Evolutionary conservation across 2,113 vertebrate species (phyloP).

Genomic region (Grammomys dolichurus): DNA sequence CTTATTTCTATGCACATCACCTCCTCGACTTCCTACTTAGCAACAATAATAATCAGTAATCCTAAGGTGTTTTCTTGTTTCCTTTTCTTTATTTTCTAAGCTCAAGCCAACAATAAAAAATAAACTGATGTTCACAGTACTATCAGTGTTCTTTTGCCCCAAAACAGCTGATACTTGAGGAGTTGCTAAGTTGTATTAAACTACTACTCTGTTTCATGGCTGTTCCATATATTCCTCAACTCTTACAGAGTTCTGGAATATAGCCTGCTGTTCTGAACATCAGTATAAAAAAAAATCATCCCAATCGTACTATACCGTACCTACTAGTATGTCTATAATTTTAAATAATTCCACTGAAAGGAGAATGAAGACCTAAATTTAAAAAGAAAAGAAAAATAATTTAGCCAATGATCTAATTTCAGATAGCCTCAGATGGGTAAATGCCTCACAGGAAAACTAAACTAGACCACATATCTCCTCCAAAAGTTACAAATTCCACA

Average conservation of each 20-base stretch:
- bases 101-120: not conserved
- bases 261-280: not conserved
- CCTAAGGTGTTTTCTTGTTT: not conserved
- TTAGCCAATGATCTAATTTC: not conserved
- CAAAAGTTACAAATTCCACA: not conserved
- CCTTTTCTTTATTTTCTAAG: not conserved
- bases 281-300: not conserved
- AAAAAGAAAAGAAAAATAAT: not conserved
- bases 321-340: not conserved
- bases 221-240: not conserved
- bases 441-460: not conserved
- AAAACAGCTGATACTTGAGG: not conserved
- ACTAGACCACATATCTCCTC: not conserved
- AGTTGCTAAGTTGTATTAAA: not conserved
- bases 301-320: not conserved
- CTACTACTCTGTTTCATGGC: not conserved
- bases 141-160: not conserved
- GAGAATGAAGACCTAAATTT: not conserved
- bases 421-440: not conserved
- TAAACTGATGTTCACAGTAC: too few relatives aligned
- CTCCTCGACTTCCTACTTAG: not conserved
- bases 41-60: too few relatives aligned
- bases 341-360: not conserved
- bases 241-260: not conserved
- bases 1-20: not conserved